These are phyloP conservation scores for Himantopus leucocephalus DNA, from an alignment of 2,113 vertebrate species.

Conservation along the genomic window DNA sequence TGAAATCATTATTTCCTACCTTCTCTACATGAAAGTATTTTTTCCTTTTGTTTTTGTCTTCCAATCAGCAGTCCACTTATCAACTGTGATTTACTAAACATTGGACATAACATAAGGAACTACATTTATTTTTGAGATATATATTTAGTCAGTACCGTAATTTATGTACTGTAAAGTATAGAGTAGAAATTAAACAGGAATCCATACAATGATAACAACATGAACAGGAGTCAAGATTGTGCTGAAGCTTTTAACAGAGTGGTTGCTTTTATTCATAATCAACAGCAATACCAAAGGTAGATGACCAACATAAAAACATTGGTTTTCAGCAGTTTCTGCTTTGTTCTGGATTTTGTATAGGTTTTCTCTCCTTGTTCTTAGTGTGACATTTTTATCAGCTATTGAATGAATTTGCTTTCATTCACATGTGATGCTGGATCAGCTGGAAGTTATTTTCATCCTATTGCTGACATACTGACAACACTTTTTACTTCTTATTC, in stretches of 20 bases:
- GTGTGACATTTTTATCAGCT: neutral
- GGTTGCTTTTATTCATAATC: neutral
- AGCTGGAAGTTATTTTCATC: neutral
- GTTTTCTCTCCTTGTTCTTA: neutral
- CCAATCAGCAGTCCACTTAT: neutral
- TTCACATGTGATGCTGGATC: neutral
- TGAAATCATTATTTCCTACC: neutral
- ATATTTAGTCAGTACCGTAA: neutral
- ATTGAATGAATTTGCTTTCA: neutral
- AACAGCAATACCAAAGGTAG: neutral
- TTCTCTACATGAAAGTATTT: neutral
- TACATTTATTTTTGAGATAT: neutral
- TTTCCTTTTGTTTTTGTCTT: neutral
- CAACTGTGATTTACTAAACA: neutral
- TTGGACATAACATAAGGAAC: neutral
- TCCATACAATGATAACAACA: neutral
- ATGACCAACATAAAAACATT: neutral
- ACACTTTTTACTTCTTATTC: neutral
- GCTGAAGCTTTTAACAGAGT: neutral
- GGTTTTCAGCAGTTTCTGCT: neutral
- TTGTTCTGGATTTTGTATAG: neutral
- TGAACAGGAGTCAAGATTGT: neutral
- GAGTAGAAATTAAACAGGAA: neutral
- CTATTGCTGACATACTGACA: neutral
- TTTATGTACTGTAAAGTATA: neutral